phyloP scores from a whole-genome alignment of 2,888 invertebrate genomes.

The Dolichopus griseipennis region DNA sequence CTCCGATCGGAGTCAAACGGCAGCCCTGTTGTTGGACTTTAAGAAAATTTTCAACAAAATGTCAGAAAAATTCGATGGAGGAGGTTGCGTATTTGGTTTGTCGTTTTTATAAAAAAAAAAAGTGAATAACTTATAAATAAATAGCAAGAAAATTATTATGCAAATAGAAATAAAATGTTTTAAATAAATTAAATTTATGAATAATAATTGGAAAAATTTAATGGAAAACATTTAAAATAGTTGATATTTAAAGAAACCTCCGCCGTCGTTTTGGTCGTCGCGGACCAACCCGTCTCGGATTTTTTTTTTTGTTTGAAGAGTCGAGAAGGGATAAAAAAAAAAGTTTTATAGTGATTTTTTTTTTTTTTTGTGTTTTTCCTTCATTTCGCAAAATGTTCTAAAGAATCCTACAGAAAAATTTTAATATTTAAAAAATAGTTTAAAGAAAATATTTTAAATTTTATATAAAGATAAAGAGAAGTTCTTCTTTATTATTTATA shows the following conservation, averaged over 20 bases:
- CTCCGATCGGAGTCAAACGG: too few species aligned
- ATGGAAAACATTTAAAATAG: not conserved
- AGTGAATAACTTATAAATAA: conserved; percentile 4
- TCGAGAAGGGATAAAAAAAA: not conserved
- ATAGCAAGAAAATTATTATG: not conserved
- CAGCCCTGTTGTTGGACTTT: too few species aligned
- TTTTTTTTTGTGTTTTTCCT: not conserved
- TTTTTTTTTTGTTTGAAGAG: not conserved
- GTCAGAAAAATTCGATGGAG: conserved; percentile 1
- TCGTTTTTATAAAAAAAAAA: not conserved
- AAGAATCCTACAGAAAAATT: not conserved
- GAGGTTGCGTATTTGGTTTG: not conserved
- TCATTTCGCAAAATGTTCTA: not conserved
- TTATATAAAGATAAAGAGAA: not conserved
- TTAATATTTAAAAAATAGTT: not conserved
- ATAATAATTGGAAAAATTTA: not conserved
- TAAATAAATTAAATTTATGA: not conserved
- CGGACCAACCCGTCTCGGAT: conserved; percentile 3
- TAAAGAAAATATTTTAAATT: not conserved
- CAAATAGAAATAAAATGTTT: not conserved
- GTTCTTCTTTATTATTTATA: not conserved
- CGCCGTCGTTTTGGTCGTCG: not conserved
- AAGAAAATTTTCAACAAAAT: not conserved
- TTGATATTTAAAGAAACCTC: not conserved
- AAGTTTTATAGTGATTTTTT: not conserved